Conservation (phyloP, 2,888 invertebrate genomes). For the Pteria penguin region DNA sequence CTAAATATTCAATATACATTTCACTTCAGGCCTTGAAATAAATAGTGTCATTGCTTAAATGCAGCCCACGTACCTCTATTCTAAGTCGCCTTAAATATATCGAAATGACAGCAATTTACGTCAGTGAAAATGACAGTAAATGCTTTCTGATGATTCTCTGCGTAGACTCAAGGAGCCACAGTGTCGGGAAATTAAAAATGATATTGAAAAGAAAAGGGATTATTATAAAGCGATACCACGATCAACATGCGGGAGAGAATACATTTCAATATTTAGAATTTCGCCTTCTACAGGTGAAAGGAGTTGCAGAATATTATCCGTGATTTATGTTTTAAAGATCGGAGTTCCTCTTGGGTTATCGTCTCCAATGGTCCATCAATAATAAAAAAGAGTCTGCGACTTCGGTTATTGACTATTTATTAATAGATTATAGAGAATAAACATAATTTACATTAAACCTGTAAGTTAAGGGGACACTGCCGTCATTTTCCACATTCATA, state of each 20-base stretch:
- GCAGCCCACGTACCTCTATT: too few species aligned
- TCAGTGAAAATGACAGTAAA: conserved; percentile 2
- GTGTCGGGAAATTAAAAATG: not conserved
- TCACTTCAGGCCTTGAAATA: too few species aligned
- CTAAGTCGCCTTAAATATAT: too few species aligned
- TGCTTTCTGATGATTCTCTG: not conserved
- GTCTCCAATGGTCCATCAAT: not conserved
- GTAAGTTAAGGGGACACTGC: not conserved
- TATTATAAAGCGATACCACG: not conserved
- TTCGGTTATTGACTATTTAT: not conserved
- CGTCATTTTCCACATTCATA: not conserved
- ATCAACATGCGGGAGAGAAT: not conserved
- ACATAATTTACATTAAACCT: not conserved
- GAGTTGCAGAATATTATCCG: not conserved
- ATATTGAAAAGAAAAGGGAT: not conserved
- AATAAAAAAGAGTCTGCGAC: not conserved
- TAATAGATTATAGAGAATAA: not conserved
- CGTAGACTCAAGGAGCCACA: not conserved
- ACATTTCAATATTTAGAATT: not conserved
- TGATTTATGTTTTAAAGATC: not conserved
- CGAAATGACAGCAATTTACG: not conserved
- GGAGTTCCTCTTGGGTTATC: not conserved
- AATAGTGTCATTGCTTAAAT: too few species aligned
- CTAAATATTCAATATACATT: too few species aligned
- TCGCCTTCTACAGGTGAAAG: not conserved